Base-by-base conservation (phyloP, 2,797 vertebrate species). In the Takifugu ocellatus region DNA sequence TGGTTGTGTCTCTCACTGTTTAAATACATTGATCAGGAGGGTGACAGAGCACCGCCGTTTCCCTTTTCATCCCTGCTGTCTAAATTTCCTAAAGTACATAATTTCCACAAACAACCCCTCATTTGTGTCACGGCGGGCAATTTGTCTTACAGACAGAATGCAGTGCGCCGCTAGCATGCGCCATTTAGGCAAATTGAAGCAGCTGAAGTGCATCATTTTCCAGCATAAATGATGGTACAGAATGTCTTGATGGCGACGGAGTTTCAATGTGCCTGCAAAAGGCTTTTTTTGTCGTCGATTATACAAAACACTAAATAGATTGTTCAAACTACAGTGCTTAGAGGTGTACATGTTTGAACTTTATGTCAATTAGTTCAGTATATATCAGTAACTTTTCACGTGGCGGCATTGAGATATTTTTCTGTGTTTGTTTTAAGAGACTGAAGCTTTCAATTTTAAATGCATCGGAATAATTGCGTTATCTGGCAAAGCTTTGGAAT, bases 291-390 rank as follows among this genome's bases (percentile, higher is more conserved):
- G 36, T 6, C 10, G 2, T 9, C 9, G 36, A 39, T 39, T 39
- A 14, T 39, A 39, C 7, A 10, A 33, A 10, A 33, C 7, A 21
- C 21, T 21, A 21, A 21, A 21, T 21, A 21, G 21, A 21, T 29
- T 39, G 36, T 39, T 39, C 2, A 39, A 39, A 39, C 21, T 83
- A 81, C 86, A 82, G 78, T 59, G 76, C 65, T 63, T 72, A 65
- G 74, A 61, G 61, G 3, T 11, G 36, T 39, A 39, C 21, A 21
- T 21, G 21, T 5, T 39, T 39, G 36, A 7, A 33, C 7, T 33
- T 33, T 3, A 9, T 2, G 8, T 33, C 3, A 10, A 33, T 10
- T 10, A 10, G 9, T 33, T 33, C 1, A 33, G 3, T 33, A 6
- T 10, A 33, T 33, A 6, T 29, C 27, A 33, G 8, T 33, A 33